phyloP scores from a whole-genome alignment of 2,113 vertebrate species.

The Chloropsis cyanopogon region DNA sequence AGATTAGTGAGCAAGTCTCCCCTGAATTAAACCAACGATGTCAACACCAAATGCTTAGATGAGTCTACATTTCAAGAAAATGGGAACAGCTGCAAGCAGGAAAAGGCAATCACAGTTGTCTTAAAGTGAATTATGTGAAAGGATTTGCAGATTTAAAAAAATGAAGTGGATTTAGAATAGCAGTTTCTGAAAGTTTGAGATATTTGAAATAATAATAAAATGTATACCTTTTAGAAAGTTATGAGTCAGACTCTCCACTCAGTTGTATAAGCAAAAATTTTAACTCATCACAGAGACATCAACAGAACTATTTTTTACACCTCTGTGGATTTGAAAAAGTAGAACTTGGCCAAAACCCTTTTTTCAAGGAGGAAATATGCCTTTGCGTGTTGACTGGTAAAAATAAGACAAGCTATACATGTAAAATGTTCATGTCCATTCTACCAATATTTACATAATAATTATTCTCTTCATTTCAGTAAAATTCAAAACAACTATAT shows the following conservation, averaged over 20 bases:
- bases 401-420: neutral
- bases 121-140: conserved; percentile 14
- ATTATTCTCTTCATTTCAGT: neutral
- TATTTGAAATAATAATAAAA: neutral
- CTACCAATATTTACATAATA: neutral
- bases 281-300: neutral
- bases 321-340: neutral
- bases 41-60: conserved; percentile 37
- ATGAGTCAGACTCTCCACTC: neutral
- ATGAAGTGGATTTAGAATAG: neutral
- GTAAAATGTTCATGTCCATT: neutral
- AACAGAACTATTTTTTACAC: neutral
- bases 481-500: neutral
- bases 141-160: neutral
- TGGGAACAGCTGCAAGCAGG: conserved; percentile 43
- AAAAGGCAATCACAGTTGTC: conserved; percentile 9
- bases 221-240: neutral
- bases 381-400: neutral
- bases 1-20: neutral
- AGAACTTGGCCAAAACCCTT: neutral
- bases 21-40: neutral
- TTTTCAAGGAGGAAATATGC: neutral
- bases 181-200: neutral
- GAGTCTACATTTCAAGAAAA: conserved; percentile 21
- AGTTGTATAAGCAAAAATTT: neutral